Evolutionary conservation across 1,140 invertebrate species (phyloP).

Genomic region (Drosophila bocki): DNA sequence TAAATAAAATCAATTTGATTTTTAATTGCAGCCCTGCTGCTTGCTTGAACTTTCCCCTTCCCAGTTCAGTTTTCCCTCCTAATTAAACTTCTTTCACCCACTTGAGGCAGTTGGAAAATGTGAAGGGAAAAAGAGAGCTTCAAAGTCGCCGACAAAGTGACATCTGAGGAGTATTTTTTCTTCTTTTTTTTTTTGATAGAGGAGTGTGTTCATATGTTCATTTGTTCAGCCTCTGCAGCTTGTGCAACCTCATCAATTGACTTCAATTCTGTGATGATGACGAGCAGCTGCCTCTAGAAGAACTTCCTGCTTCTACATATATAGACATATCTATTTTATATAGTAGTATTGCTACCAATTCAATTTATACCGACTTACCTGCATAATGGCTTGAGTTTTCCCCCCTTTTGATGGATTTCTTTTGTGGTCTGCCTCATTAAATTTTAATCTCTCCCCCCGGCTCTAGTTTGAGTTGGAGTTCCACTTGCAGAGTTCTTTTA

Average conservation of each 20-base stretch:
- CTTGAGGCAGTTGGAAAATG: constrained; percentile 23
- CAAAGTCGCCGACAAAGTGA: constrained; percentile 56
- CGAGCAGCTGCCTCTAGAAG: constrained; percentile 36
- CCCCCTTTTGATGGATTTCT: constrained; percentile 14
- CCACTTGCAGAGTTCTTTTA: neutral
- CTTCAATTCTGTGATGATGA: constrained; percentile 45
- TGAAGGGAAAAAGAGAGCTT: constrained; percentile 13
- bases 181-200: neutral
- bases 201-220: constrained; percentile 25
- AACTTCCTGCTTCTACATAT: constrained; percentile 25
- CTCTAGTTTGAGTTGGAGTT: constrained; percentile 10
- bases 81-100: constrained; percentile 61
- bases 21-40: neutral
- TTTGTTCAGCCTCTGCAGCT: constrained; percentile 19
- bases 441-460: constrained; percentile 23
- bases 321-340: neutral
- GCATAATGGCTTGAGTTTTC: constrained; percentile 2
- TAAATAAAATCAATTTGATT: constrained; percentile 8
- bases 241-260: constrained; percentile 53
- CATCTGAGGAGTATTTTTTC: constrained; percentile 30
- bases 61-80: constrained; percentile 7
- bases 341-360: neutral
- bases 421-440: constrained; percentile 44
- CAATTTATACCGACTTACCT: constrained; percentile 5
- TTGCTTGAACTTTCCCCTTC: constrained; percentile 10